These are phyloP conservation scores for Aselliscus stoliczkanus DNA, from an alignment of 2,797 vertebrate genomes.

Conservation along the genomic window DNA sequence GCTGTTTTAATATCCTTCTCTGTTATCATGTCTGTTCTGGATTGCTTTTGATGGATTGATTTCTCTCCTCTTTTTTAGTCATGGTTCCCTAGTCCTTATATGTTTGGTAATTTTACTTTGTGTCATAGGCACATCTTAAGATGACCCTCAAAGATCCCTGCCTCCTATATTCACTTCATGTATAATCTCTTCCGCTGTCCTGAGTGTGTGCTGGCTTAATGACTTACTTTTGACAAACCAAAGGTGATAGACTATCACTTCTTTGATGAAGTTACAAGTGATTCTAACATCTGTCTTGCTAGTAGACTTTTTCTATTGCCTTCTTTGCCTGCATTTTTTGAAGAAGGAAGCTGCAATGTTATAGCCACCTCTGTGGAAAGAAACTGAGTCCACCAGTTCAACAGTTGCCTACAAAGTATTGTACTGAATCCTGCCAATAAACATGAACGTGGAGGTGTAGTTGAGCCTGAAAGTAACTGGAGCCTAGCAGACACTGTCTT, in stretches of 20 bases:
- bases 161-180: not conserved
- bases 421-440: not conserved
- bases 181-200: no score
- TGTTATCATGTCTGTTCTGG: not conserved
- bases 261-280: not conserved
- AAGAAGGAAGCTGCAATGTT: not conserved
- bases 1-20: not conserved
- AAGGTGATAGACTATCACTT: not conserved
- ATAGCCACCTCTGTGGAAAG: not conserved
- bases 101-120: not conserved
- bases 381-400: not conserved
- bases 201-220: not conserved
- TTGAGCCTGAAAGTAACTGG: not conserved
- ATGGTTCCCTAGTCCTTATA: not conserved
- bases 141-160: not conserved
- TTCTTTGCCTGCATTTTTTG: not conserved
- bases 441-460: not conserved
- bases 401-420: not conserved
- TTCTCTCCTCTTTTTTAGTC: not conserved
- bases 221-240: not conserved
- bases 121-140: not conserved
- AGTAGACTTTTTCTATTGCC: not conserved
- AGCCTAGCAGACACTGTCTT: not conserved
- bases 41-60: not conserved
- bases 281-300: not conserved